phyloP scores from a whole-genome alignment of 2,888 invertebrate genomes.

The Marasmarcha lunaedactyla region DNA sequence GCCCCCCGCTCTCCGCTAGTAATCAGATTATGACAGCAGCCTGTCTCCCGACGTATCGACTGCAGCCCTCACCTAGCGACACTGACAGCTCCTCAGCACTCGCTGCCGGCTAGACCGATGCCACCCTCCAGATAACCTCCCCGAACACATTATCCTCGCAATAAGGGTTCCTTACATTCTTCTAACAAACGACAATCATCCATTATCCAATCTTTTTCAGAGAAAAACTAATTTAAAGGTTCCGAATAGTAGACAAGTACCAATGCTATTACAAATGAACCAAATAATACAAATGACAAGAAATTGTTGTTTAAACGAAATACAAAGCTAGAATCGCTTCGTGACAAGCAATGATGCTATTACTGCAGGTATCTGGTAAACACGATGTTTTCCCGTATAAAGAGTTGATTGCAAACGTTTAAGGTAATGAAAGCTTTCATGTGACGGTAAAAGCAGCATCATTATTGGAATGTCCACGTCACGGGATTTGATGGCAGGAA shows the following conservation, averaged over 20 bases:
- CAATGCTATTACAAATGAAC: too few species aligned
- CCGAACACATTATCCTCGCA: too few species aligned
- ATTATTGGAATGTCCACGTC: slow-evolving; percentile 50
- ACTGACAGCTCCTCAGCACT: slow-evolving; percentile 13
- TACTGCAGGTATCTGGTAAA: not conserved
- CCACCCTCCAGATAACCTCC: not conserved
- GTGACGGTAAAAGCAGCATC: slow-evolving; percentile 40
- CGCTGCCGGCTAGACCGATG: not conserved
- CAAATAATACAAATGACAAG: too few species aligned
- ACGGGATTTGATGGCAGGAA: slow-evolving; percentile 58
- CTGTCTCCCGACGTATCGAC: too few species aligned
- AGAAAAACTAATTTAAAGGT: too few species aligned
- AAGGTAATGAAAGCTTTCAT: slow-evolving; percentile 52
- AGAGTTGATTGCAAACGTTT: slow-evolving; percentile 42
- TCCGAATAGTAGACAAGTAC: too few species aligned
- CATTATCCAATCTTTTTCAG: too few species aligned
- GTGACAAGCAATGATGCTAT: not conserved
- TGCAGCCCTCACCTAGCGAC: slow-evolving; percentile 36
- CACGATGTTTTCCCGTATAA: not conserved
- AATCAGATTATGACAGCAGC: slow-evolving; percentile 68
- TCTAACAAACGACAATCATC: too few species aligned
- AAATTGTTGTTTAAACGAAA: not conserved
- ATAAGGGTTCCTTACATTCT: too few species aligned
- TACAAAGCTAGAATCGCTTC: too few species aligned
- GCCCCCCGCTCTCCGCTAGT: slow-evolving; percentile 55